Evolutionary conservation across 1,140 invertebrate species (phyloP).

Genomic region (Drosophila gunungcola): DNA sequence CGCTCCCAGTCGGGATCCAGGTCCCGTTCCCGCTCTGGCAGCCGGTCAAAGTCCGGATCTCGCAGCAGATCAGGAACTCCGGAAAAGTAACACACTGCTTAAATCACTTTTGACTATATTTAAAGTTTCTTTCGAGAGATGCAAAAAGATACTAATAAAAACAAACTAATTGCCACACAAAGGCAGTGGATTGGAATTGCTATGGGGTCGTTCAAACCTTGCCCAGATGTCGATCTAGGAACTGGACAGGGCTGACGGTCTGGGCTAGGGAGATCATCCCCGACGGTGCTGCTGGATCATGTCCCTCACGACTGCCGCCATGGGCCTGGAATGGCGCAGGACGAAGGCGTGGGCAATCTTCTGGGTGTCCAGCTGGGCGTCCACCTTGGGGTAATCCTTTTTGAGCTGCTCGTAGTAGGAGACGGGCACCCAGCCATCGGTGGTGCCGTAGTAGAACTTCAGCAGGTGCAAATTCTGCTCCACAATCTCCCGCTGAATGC

Average conservation of each 20-base stretch:
- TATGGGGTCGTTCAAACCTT: not conserved
- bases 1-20: constrained; percentile 73
- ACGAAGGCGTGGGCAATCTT: constrained; percentile 92
- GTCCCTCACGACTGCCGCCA: constrained; percentile 87
- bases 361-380: constrained; percentile 88
- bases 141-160: constrained; percentile 37
- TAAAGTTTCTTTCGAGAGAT: constrained; percentile 38
- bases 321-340: constrained; percentile 86
- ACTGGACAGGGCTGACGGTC: constrained; percentile 1
- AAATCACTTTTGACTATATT: constrained; percentile 43
- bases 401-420: constrained; percentile 88
- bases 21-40: constrained; percentile 64
- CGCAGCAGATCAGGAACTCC: constrained; percentile 57
- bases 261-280: constrained; percentile 12
- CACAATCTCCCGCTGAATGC: constrained; percentile 87
- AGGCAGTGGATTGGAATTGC: constrained; percentile 14
- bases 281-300: constrained; percentile 85
- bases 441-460: constrained; percentile 91
- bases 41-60: constrained; percentile 69
- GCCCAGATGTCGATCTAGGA: not conserved
- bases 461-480: constrained; percentile 87
- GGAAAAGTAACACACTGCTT: constrained; percentile 16
- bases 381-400: constrained; percentile 86
- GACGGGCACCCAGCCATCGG: constrained; percentile 91
- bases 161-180: constrained; percentile 17